A percentile compares a stretch with the other conserved stretches of the same genome.
phyloP scores from a whole-genome alignment of 1,140 invertebrate species.

The Anastrepha obliqua region DNA sequence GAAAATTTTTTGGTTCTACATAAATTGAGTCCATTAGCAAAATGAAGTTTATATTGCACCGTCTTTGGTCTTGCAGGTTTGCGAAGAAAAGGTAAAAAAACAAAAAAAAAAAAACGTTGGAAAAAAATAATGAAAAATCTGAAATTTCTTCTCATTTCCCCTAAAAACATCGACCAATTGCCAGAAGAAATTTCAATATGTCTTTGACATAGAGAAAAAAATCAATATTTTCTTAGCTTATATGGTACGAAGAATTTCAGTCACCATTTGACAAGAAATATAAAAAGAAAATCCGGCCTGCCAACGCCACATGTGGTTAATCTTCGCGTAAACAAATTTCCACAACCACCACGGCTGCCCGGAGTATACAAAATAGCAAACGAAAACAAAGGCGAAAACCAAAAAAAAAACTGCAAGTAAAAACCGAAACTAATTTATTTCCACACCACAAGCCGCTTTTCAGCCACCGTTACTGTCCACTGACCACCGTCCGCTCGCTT shows the following conservation, averaged over 20 bases:
- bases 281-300: not conserved
- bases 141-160: no score
- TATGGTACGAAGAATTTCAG: not conserved
- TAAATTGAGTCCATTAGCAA: no score
- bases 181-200: no score
- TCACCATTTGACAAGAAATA: not conserved
- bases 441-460: not conserved
- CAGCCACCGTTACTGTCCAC: not conserved
- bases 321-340: constrained; percentile 25
- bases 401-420: not conserved
- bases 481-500: no score
- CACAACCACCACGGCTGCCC: not conserved
- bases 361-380: constrained; percentile 12
- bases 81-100: no score
- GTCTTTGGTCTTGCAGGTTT: no score
- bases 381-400: not conserved
- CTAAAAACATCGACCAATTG: no score
- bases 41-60: no score
- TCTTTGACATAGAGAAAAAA: not conserved
- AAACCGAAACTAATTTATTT: constrained; percentile 49
- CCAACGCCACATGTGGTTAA: constrained; percentile 19
- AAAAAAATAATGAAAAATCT: no score
- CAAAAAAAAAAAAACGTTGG: no score
- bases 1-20: no score
- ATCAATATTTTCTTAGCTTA: not conserved